Evolutionary conservation across 2,113 vertebrate species (phyloP).

Genomic region (Parotia lawesii): DNA sequence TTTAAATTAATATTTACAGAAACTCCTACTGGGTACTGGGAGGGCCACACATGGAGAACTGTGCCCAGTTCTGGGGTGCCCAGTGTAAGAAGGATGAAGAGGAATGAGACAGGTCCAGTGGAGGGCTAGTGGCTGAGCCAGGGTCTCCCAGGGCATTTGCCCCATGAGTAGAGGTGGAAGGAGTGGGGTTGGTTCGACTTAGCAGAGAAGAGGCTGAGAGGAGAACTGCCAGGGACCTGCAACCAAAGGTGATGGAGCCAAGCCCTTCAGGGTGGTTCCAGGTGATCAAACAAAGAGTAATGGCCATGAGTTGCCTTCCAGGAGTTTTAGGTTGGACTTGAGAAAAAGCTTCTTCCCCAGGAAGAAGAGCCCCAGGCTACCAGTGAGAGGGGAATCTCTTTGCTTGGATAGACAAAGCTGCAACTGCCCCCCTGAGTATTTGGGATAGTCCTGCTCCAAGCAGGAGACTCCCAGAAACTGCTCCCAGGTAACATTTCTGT

Average conservation of each 20-base stretch:
- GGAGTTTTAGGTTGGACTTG: background rate
- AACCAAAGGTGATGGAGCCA: background rate
- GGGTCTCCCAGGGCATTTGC: background rate
- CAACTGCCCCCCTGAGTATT: background rate
- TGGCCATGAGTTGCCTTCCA: background rate
- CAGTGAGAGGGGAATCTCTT: rapidly evolving
- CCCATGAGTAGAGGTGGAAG: background rate
- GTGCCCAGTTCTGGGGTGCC: background rate
- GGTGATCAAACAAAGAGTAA: background rate
- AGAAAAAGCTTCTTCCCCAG: background rate
- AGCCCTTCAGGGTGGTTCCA: background rate
- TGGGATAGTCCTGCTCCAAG: background rate
- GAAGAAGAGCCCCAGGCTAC: background rate
- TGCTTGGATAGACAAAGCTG: background rate
- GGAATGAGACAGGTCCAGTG: background rate
- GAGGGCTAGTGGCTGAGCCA: background rate
- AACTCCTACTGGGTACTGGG: background rate
- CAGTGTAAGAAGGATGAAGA: background rate
- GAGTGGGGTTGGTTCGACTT: background rate
- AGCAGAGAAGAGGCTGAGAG: background rate
- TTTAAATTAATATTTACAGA: slow-evolving; percentile 20
- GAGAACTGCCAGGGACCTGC: background rate
- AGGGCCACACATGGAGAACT: background rate
- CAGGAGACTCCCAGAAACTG: background rate
- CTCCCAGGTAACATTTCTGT: background rate